Evolutionary conservation across 2,113 vertebrate species (phyloP).

Genomic region (Typhlomys cinereus): DNA sequence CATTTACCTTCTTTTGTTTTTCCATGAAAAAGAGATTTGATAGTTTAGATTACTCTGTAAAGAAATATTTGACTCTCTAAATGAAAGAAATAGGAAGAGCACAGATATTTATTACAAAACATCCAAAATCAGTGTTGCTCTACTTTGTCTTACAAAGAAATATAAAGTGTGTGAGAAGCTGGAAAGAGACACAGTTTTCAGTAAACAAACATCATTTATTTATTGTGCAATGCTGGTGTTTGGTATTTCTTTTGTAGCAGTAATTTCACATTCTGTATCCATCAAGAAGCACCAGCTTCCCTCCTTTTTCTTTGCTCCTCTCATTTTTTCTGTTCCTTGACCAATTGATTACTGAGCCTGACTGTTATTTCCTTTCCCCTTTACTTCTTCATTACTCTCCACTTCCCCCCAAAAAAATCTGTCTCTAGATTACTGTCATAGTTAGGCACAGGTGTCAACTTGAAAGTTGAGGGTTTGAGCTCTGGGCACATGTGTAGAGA

Average conservation of each 20-base stretch:
- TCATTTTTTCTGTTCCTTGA: not conserved
- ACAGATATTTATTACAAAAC: not conserved
- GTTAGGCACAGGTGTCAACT: too few relatives aligned
- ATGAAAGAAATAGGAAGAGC: not conserved
- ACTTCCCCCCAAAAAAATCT: not conserved
- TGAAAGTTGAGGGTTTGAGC: too few relatives aligned
- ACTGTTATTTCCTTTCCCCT: not conserved
- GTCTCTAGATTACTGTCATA: too few relatives aligned
- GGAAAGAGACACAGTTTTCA: constrained; percentile 54
- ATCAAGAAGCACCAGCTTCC: not conserved
- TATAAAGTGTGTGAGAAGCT: constrained; percentile 13
- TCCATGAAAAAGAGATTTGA: not conserved
- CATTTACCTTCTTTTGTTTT: not conserved
- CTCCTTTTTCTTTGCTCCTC: not conserved
- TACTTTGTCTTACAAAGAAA: constrained; percentile 45
- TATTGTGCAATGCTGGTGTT: not conserved
- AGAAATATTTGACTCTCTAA: constrained; percentile 3
- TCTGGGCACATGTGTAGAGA: too few relatives aligned
- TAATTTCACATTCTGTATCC: constrained; percentile 41
- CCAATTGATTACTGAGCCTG: not conserved
- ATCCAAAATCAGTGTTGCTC: not conserved
- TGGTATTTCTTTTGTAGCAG: constrained; percentile 43
- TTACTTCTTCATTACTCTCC: not conserved
- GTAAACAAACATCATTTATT: constrained; percentile 55
- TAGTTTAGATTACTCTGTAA: not conserved